These are phyloP conservation scores for Thaleichthys pacificus DNA, from an alignment of 2,797 vertebrate genomes.

Conservation along the genomic window DNA sequence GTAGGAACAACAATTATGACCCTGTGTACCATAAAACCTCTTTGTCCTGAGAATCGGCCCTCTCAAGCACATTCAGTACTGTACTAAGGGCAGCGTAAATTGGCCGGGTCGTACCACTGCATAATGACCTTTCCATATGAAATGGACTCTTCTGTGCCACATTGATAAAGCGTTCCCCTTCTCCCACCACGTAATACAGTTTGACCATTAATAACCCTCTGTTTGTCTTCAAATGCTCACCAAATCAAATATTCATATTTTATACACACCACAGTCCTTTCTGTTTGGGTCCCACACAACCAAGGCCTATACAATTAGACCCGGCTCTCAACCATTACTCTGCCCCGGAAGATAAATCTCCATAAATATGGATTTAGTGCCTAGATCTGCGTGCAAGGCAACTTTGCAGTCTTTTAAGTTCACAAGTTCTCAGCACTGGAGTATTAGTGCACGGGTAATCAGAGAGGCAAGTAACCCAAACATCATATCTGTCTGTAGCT, in stretches of 20 bases:
- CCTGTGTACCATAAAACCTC: too few relatives aligned
- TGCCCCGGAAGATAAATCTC: slow-evolving; percentile 49
- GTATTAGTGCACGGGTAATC: slow-evolving; percentile 37
- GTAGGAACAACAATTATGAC: too few relatives aligned
- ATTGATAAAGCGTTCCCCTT: slow-evolving; percentile 41
- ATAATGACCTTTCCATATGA: slow-evolving; percentile 27
- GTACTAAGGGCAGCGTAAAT: neutral
- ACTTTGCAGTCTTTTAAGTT: slow-evolving; percentile 46
- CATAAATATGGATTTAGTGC: slow-evolving; percentile 61
- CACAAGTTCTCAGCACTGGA: slow-evolving; percentile 33
- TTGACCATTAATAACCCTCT: slow-evolving; percentile 62
- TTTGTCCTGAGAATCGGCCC: neutral
- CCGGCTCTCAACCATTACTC: slow-evolving; percentile 37
- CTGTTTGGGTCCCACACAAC: slow-evolving; percentile 42
- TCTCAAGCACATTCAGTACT: neutral
- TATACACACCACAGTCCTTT: slow-evolving; percentile 39
- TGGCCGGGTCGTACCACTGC: neutral
- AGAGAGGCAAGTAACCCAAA: slow-evolving; percentile 14
- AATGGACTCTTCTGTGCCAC: slow-evolving; percentile 47
- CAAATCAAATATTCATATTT: slow-evolving; percentile 51
- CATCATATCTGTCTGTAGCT: neutral
- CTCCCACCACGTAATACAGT: slow-evolving; percentile 37
- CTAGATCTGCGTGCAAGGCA: slow-evolving; percentile 37
- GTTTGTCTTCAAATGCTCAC: slow-evolving; percentile 45
- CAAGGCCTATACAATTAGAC: slow-evolving; percentile 34